Evolutionary conservation across 2,797 vertebrate genomes (phyloP), one percentile per base, ranked within the genome.

Genomic region (Chaetodon trifasciatus): DNA sequence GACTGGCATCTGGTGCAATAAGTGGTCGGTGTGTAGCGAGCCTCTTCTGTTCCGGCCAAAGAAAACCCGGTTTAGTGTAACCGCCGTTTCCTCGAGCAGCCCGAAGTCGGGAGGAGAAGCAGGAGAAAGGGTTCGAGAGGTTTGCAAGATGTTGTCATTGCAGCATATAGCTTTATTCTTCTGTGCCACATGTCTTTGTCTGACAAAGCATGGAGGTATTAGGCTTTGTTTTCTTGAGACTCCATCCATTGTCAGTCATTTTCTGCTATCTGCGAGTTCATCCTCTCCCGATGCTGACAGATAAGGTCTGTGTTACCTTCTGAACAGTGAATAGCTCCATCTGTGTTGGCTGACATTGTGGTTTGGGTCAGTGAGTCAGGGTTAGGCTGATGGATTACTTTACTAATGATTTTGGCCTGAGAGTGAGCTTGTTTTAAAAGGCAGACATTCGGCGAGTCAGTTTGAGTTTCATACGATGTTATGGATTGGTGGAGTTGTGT

Each of bases 391-490:
- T 91, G 93, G 93, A 95, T 94, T 92, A 89, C 92, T 92, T 92
- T 92, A 93, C 94, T 94, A 94, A 94, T 95, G 94, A 93, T 95
- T 95, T 94, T 95, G 94, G 92, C 92, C 83, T 39, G 74, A 88
- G 84, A 88, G 63, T 53, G 82, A 89, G 89, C 90, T 91, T 91
- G 91, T 94, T 94, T 94, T 89, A 93, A 94, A 94, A 91, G 81
- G 86, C 87, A 78, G 87, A 88, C 81, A 83, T 90, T 86, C 44
- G 87, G 71, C 50, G 35, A 83, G 85, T 87, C 89, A 92, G 93
- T 91, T 93, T 93, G 79, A 85, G 92, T 94, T 94, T 94, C 93
- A 89, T 86, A 78, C 80, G 24, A 81, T 94, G 89, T 93, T 94
- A 92, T 93, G 92, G 93, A 92, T 90, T 85, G 87, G 86, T 53